phyloP scores from a whole-genome alignment of 2,888 invertebrate genomes.

The Tinea trinotella region DNA sequence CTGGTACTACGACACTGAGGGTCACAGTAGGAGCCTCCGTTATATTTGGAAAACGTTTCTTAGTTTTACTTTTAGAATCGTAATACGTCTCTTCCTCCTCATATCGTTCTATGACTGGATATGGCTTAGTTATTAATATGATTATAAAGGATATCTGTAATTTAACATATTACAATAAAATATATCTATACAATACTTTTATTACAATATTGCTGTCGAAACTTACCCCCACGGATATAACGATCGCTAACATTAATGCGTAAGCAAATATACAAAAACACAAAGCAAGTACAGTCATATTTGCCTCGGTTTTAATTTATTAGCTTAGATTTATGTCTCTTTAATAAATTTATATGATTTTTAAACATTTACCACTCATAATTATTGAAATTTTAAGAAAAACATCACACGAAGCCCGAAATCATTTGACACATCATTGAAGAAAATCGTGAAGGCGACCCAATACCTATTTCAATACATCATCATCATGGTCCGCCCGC shows the following conservation, averaged over 20 bases:
- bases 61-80: slow-evolving; percentile 68
- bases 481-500: no score
- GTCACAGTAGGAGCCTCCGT: slow-evolving; percentile 78
- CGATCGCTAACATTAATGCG: neutral
- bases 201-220: neutral
- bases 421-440: no score
- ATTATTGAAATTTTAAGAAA: neutral
- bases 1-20: slow-evolving; percentile 94
- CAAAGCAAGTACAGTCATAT: neutral
- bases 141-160: slow-evolving; percentile 73
- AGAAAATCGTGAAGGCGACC: no score
- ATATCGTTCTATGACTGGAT: slow-evolving; percentile 76
- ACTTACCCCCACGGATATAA: neutral
- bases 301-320: neutral
- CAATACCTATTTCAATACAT: no score
- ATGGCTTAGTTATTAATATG: slow-evolving; percentile 75
- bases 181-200: no score
- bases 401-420: slow-evolving; percentile 1
- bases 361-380: neutral
- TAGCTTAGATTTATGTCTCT: neutral
- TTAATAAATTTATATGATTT: neutral
- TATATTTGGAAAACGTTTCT: slow-evolving; percentile 79
- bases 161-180: neutral
- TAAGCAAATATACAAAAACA: neutral
- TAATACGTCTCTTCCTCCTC: slow-evolving; percentile 83